Evolutionary conservation across 2,113 vertebrate species (phyloP), one percentile per base, ranked within the genome.

Genomic region (Syngnathus scovelli): DNA sequence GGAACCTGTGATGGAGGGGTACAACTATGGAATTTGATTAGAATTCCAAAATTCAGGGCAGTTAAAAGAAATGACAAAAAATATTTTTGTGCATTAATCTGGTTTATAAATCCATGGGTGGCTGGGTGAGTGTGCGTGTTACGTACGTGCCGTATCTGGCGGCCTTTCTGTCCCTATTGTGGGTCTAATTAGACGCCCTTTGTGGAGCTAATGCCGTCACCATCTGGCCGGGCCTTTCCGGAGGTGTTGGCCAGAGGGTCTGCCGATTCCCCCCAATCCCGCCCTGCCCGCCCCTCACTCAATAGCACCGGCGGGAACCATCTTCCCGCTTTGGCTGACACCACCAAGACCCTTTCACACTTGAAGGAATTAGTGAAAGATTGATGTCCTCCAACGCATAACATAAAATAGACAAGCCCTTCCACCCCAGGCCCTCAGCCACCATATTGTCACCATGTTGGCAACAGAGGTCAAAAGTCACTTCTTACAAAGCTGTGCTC

Each of bases 281-380:
- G 6, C 55, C 55, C 11, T n/a, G 9, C n/a, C 70, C 83, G 76
- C 71, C 85, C 67, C 67, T 78, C 72, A 84, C 86, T 87, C 87
- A 85, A 71, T 74, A 66, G 75, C 74, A 77, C 77, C 27, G 79
- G 79, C 74, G 83, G 59, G 82, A 70, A 74, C 78, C 82, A 76
- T 83, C 83, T 77, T 74, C 73, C 73, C 73, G 70, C 82, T 83
- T 76, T 81, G 77, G 81, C 77, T 75, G 85, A 87, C 86, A 81
- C 88, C 86, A 80, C 81, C 78, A 85, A 87, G 83, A 85, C 82
- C 89, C 87, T 90, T 91, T 92, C 89, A 92, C 87, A 91, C 89
- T 88, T 90, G 86, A 88, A 89, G 89, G 89, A 91, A 92, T 92
- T 92, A 92, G 84, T 78, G 83, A 84, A 82, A 91, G 92, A 92